These are phyloP conservation scores for Capromys pilorides DNA, from an alignment of 2,797 vertebrate genomes.

Conservation along the genomic window DNA sequence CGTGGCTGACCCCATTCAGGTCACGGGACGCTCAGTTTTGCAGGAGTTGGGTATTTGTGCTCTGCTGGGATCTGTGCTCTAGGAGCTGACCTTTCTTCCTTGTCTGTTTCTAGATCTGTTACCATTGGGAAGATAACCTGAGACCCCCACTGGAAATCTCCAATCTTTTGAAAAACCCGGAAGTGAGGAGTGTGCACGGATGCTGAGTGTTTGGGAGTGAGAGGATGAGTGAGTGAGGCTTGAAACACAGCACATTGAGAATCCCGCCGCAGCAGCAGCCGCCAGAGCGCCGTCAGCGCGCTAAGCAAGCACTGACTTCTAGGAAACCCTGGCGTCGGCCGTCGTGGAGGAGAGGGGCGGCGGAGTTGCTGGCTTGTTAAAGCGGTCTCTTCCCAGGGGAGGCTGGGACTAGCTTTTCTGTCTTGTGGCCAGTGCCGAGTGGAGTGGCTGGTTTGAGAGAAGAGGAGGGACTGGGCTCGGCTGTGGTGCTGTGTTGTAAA, in stretches of 20 bases:
- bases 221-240: slow-evolving; percentile 93
- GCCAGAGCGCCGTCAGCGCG: slow-evolving; percentile 85
- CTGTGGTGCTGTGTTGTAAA: slow-evolving; percentile 83
- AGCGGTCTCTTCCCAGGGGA: slow-evolving; percentile 80
- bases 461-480: slow-evolving; percentile 81
- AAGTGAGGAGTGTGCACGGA: slow-evolving; percentile 93
- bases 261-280: slow-evolving; percentile 87
- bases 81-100: slow-evolving; percentile 52
- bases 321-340: slow-evolving; percentile 82
- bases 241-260: slow-evolving; percentile 94
- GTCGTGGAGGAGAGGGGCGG: slow-evolving; percentile 79
- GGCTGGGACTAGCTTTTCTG: slow-evolving; percentile 84
- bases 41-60: not conserved
- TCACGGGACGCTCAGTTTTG: not conserved
- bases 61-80: not conserved
- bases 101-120: slow-evolving; percentile 86
- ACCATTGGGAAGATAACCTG: slow-evolving; percentile 87
- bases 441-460: slow-evolving; percentile 80
- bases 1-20: not conserved
- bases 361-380: slow-evolving; percentile 71
- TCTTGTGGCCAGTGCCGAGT: slow-evolving; percentile 79
- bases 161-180: slow-evolving; percentile 92
- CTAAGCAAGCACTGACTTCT: slow-evolving; percentile 86
- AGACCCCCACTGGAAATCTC: slow-evolving; percentile 93
- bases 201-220: slow-evolving; percentile 94